Conservation (phyloP, 2,113 vertebrate species). For the Podarcis raffonei region DNA sequence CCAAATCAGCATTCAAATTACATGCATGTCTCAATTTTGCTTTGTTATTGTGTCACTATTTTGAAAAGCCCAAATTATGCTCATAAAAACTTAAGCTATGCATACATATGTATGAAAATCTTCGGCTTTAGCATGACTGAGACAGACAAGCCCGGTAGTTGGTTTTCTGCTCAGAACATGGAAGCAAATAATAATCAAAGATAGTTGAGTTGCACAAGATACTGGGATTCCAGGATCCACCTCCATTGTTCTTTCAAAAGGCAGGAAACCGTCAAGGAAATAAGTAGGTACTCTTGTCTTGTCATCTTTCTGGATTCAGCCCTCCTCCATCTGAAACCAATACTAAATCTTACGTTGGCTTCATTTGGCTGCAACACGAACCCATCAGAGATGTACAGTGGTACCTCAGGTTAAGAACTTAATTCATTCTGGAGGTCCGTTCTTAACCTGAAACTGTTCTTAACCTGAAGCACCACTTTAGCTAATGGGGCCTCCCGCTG, state of each 20-base stretch:
- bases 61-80: slow-evolving; percentile 83
- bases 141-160: slow-evolving; percentile 66
- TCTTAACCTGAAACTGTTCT: too few relatives aligned
- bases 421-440: too few relatives aligned
- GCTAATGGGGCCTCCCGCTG: too few relatives aligned
- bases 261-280: background rate
- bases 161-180: slow-evolving; percentile 62
- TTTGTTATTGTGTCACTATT: slow-evolving; percentile 81
- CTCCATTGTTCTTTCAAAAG: slow-evolving; percentile 43
- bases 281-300: background rate
- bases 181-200: slow-evolving; percentile 68
- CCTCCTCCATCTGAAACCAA: background rate
- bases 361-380: background rate
- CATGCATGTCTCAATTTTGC: slow-evolving; percentile 76
- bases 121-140: slow-evolving; percentile 59
- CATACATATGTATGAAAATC: slow-evolving; percentile 79
- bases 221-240: slow-evolving; percentile 44
- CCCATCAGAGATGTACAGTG: background rate
- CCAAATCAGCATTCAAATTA: slow-evolving; percentile 76
- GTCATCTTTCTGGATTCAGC: background rate
- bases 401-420: too few relatives aligned
- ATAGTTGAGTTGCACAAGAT: slow-evolving; percentile 60
- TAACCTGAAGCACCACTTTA: too few relatives aligned
- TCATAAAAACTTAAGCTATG: slow-evolving; percentile 77
- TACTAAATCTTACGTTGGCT: background rate